Evolutionary conservation across 2,888 invertebrate species (phyloP).

Genomic region (Pycnomerus fuliginosus): DNA sequence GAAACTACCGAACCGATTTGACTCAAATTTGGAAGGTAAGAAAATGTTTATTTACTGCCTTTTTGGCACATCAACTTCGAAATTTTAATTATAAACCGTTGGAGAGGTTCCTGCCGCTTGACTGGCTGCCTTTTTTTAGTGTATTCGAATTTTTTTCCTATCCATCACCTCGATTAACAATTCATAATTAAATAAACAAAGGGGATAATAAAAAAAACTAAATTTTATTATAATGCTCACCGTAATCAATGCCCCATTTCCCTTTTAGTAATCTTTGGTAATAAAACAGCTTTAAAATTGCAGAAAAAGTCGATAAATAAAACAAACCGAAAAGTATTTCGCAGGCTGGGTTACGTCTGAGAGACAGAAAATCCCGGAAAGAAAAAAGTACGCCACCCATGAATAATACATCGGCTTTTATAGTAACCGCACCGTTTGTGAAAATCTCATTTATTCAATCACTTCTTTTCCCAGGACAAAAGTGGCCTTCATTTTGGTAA

Average conservation of each 20-base stretch:
- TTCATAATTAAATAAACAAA: too few species aligned
- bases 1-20: too few species aligned
- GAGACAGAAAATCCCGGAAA: conserved; percentile 24
- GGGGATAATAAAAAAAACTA: too few species aligned
- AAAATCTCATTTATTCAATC: conserved; percentile 49
- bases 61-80: too few species aligned
- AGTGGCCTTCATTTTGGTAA: conserved; percentile 21
- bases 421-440: conserved; percentile 36
- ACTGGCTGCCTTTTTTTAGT: too few species aligned
- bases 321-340: conserved; percentile 28
- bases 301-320: conserved; percentile 27
- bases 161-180: too few species aligned
- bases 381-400: conserved; percentile 28
- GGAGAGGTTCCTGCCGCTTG: too few species aligned
- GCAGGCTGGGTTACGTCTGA: conserved; percentile 19
- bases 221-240: background rate
- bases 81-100: too few species aligned
- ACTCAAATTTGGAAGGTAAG: too few species aligned
- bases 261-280: conserved; percentile 21
- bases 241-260: conserved; percentile 1
- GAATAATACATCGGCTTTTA: conserved; percentile 38
- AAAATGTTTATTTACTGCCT: too few species aligned
- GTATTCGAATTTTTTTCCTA: too few species aligned
- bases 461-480: conserved; percentile 34
- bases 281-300: conserved; percentile 24